Base-by-base conservation (phyloP, 2,888 invertebrate species). In the Tanytarsus gracilentus region DNA sequence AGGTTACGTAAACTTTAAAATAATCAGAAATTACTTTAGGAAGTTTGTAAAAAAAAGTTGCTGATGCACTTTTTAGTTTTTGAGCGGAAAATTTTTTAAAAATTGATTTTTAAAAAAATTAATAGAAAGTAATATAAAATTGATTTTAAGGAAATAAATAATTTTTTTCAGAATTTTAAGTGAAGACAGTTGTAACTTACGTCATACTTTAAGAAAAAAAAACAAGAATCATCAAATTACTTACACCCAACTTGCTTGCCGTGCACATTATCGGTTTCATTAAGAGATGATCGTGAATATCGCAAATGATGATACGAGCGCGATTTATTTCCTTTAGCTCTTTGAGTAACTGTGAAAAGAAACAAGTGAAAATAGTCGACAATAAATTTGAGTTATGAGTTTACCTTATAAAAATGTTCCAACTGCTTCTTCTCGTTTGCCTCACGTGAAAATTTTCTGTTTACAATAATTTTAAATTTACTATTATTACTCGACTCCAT, bases 181-280 rank as follows among this genome's bases (percentile, higher is more conserved):
- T n/a, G n/a, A n/a, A n/a, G n/a, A n/a, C n/a, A n/a, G n/a, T n/a
- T n/a, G n/a, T n/a, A n/a, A n/a, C n/a, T n/a, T 29, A 29, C 29
- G 29, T 29, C 29, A 29, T 6, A 29, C 9, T 6, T 7, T 29
- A 29, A 29, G 9, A 7, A 9, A 29, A 29, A 29, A 29, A 29
- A 29, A n/a, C n/a, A n/a, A n/a, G n/a, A n/a, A 2, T 25, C 6
- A 2, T 25, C 18, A 8, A 49, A 11, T 21, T 8, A 18, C 53
- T 63, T 65, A 72, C 72, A 51, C 64, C 62, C 44, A 72, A 63
- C 40, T 70, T 66, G n/a, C 65, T 66, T 0, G 89, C 92, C 69
- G 88, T 86, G 70, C 93, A 94, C 80, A 94, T 83, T 11, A 91
- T 14, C 84, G 61, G 82, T 80, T 29, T 88, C 78, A 5, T 82